Percentiles rank a stretch among this genome's conserved stretches.
Conservation (phyloP, 2,797 vertebrate genomes). For the Gymnothorax javanicus region DNA sequence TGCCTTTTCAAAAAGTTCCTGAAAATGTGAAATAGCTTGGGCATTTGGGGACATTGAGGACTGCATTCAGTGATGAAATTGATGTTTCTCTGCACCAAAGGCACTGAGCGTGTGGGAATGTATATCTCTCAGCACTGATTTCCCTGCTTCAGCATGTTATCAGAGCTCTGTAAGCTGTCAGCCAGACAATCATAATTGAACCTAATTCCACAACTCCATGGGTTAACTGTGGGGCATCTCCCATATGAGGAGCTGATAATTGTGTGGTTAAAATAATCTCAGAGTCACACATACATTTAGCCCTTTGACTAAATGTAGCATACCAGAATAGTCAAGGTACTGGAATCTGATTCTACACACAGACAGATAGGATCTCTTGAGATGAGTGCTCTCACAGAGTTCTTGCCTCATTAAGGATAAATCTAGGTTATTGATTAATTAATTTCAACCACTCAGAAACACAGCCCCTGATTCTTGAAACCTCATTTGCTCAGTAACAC, state of each 20-base stretch:
- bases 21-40: not conserved
- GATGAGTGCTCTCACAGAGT: not conserved
- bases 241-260: conserved; percentile 67
- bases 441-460: not conserved
- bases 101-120: not conserved
- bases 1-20: not conserved
- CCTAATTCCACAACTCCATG: conserved; percentile 64
- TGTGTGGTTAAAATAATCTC: conserved; percentile 68
- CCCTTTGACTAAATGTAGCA: conserved; percentile 62
- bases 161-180: conserved; percentile 4
- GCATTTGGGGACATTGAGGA: not conserved
- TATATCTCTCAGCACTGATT: not conserved
- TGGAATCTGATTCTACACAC: conserved; percentile 56
- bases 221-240: conserved; percentile 57
- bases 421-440: conserved; percentile 34
- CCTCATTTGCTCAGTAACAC: not conserved
- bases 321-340: conserved; percentile 37
- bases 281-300: conserved; percentile 55
- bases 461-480: not conserved
- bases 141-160: not conserved
- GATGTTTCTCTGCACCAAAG: not conserved
- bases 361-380: conserved; percentile 31
- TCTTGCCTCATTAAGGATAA: conserved; percentile 21
- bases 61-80: not conserved
- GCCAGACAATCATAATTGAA: conserved; percentile 59